phyloP scores from a whole-genome alignment of 2,113 vertebrate genomes.

The Sylvilagus bachmani region DNA sequence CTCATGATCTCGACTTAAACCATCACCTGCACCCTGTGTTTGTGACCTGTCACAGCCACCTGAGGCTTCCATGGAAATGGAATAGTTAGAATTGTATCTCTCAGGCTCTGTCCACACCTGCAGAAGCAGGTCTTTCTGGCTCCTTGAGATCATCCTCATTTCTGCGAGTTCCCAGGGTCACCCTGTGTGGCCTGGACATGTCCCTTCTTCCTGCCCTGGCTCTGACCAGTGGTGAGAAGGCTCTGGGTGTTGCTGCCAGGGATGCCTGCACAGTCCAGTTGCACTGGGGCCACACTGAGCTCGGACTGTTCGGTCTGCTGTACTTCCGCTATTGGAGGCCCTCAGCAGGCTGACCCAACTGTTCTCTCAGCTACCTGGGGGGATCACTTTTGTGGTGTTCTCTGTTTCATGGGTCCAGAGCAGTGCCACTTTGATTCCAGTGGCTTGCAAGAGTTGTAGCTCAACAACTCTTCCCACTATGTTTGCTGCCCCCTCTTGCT shows the following conservation, averaged over 20 bases:
- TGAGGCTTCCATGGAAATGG: neutral
- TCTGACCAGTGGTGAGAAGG: neutral
- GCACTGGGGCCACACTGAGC: neutral
- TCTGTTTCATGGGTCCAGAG: neutral
- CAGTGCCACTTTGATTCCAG: neutral
- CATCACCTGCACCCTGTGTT: neutral
- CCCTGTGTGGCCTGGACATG: neutral
- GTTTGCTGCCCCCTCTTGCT: neutral
- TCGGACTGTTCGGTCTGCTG: neutral
- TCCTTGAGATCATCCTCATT: neutral
- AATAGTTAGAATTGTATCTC: neutral
- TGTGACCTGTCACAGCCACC: neutral
- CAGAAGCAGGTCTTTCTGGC: neutral
- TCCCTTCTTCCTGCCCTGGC: neutral
- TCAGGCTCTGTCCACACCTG: constrained; percentile 3
- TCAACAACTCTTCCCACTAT: neutral
- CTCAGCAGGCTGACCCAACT: too few species aligned
- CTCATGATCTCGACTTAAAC: neutral
- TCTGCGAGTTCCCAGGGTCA: neutral
- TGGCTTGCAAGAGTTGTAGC: neutral
- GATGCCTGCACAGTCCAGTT: neutral
- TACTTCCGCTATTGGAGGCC: neutral
- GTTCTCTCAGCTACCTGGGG: neutral
- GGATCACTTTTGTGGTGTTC: neutral
- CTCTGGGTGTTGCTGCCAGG: neutral